Conservation (phyloP, 2,888 invertebrate genomes). For the Lydus trimaculatus region DNA sequence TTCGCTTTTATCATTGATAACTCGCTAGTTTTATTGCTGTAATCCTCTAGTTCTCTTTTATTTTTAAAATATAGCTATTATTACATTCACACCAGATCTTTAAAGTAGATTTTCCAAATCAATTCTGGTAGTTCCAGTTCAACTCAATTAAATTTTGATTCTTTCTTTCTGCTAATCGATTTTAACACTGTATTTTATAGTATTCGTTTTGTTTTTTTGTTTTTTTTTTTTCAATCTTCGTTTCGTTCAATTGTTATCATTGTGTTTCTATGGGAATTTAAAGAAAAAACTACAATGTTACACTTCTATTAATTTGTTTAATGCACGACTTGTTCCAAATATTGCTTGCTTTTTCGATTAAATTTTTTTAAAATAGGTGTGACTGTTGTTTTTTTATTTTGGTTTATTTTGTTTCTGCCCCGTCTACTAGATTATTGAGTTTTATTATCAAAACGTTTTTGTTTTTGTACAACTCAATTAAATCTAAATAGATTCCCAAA, state of each 20-base stretch:
- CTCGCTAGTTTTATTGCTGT: constrained; percentile 23
- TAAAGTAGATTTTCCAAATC: background rate
- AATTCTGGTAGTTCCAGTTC: background rate
- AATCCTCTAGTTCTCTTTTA: constrained; percentile 8
- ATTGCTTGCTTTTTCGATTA: constrained; percentile 21
- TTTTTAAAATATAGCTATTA: too few species aligned
- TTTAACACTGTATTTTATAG: too few species aligned
- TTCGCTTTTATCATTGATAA: constrained; percentile 30
- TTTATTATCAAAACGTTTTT: background rate
- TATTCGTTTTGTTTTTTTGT: background rate
- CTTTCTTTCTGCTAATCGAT: background rate
- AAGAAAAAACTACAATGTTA: constrained; percentile 21
- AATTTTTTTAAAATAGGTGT: background rate
- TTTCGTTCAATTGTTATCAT: background rate
- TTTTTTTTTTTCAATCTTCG: background rate
- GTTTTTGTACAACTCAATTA: constrained; percentile 44
- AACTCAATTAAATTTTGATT: background rate
- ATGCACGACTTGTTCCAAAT: constrained; percentile 31
- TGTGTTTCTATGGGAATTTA: constrained; percentile 24
- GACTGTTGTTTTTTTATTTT: background rate
- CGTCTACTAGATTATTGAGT: background rate
- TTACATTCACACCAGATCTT: background rate
- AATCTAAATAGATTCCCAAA: constrained; percentile 40
- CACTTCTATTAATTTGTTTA: constrained; percentile 28
- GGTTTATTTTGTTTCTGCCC: background rate